Evolutionary conservation across 1,140 invertebrate genomes (phyloP).

Genomic region (Euura saliciscinereae): DNA sequence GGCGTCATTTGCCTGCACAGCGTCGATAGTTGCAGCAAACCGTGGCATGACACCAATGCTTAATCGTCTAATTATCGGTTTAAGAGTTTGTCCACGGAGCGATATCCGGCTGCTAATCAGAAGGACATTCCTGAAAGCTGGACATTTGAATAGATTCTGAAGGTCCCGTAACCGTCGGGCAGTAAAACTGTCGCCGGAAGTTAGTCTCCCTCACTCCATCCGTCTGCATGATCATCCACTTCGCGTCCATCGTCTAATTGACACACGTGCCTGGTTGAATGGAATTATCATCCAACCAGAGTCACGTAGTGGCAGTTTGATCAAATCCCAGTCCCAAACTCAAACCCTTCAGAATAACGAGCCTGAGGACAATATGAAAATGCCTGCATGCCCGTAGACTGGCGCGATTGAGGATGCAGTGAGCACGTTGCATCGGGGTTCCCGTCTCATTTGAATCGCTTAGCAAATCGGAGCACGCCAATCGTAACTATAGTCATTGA

Average conservation of each 20-base stretch:
- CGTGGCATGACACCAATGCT: not conserved
- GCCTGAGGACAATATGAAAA: not conserved
- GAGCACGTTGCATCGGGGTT: not conserved
- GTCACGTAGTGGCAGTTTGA: not conserved
- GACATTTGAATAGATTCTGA: no score
- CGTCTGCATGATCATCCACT: not conserved
- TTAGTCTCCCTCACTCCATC: not conserved
- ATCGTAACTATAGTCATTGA: not conserved
- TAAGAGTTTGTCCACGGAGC: no score
- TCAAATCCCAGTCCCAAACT: not conserved
- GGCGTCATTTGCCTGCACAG: no score
- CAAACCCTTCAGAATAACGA: not conserved
- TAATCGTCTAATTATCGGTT: not conserved
- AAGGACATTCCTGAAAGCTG: no score
- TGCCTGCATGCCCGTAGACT: not conserved
- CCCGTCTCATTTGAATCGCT: not conserved
- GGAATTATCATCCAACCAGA: not conserved
- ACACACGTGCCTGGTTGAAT: not conserved
- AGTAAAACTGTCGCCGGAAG: not conserved
- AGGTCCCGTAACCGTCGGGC: not conserved
- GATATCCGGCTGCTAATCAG: no score
- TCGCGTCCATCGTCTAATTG: not conserved
- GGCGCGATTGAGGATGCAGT: not conserved
- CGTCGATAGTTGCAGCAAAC: no score
- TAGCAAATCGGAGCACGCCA: slow-evolving; percentile 3